Base-by-base conservation (phyloP, 2,797 vertebrate species). In the Taeniopygia guttata region DNA sequence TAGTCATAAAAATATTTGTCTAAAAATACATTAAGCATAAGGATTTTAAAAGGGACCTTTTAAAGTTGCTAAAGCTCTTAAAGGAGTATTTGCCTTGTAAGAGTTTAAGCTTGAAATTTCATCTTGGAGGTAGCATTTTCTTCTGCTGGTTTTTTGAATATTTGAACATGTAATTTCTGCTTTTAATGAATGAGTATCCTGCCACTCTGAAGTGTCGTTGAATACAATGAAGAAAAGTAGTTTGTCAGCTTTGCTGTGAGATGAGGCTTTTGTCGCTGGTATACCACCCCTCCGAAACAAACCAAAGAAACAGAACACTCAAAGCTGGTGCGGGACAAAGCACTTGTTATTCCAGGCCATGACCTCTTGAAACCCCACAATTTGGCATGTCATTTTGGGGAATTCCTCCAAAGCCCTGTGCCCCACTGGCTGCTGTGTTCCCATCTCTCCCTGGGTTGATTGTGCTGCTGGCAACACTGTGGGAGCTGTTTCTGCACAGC, bases 1-100 rank as follows among this genome's bases (percentile, higher is more conserved):
- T 91, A 94, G 67, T 76, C 86, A 79, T 84, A 94, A 95, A 96
- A 92, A 96, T 93, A 92, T 93, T 96, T 96, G 89, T 96, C 94
- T 93, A 94, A 96, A 95, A 96, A 96, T 96, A 95, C 76, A 73
- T 86, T 75, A 88, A 68, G 80, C 59, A 49, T 75, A 89, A 95
- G 73, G 63, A 63, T 89, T 92, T 94, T 95, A 90, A 88, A 93
- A 94, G 83, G 42, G 66, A 86, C 77, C 32, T 90, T 86, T 66
- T 52, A n/a, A 76, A 63, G 38, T 42, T 36, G 1, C 32, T 84
- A 16, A 68, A 49, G 51, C 45, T 81, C 46, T 89, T 88, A 67
- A 88, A 88, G 55, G 48, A 75, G 40, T 77, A 69, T 62, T 46
- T 32, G 16, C 18, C 34, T 45, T 1, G 4, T 30, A 32, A 75